phyloP scores from a whole-genome alignment of 2,888 invertebrate species.

The Ashinkailepas kermadecensis region DNA sequence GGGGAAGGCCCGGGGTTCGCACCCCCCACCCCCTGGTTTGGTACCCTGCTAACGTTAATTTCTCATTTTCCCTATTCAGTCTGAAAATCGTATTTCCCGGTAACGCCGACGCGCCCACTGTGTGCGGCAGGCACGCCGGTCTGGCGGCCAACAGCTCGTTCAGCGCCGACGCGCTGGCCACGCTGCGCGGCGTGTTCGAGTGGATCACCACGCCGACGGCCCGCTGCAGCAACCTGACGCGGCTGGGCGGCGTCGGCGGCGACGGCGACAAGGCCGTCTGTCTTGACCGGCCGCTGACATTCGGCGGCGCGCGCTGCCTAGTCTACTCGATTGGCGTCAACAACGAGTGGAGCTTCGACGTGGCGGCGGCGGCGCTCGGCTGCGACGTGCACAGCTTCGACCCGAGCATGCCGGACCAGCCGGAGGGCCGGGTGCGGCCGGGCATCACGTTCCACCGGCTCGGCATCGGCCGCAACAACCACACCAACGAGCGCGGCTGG shows the following conservation, averaged over 20 bases:
- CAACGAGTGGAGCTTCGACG: conserved; percentile 16
- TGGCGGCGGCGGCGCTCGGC: background rate
- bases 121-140: background rate
- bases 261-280: conserved; percentile 15
- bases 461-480: conserved; percentile 12
- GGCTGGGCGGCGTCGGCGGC: background rate
- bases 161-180: background rate
- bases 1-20: too few species aligned
- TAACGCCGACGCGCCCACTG: too few species aligned
- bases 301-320: background rate
- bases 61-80: too few species aligned
- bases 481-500: background rate
- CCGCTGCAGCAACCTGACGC: background rate
- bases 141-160: background rate
- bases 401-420: conserved; percentile 1
- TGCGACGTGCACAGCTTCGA: conserved; percentile 11
- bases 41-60: too few species aligned
- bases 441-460: conserved; percentile 10
- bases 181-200: conserved; percentile 2
- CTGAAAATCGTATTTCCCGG: too few species aligned
- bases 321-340: conserved; percentile 14
- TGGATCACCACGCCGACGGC: background rate
- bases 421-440: background rate
- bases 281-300: background rate
- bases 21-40: too few species aligned